A percentile compares a stretch with the other conserved stretches of the same genome.
These are phyloP conservation scores for Pollicipes pollicipes DNA, from an alignment of 1,140 invertebrate species.

Conservation along the genomic window DNA sequence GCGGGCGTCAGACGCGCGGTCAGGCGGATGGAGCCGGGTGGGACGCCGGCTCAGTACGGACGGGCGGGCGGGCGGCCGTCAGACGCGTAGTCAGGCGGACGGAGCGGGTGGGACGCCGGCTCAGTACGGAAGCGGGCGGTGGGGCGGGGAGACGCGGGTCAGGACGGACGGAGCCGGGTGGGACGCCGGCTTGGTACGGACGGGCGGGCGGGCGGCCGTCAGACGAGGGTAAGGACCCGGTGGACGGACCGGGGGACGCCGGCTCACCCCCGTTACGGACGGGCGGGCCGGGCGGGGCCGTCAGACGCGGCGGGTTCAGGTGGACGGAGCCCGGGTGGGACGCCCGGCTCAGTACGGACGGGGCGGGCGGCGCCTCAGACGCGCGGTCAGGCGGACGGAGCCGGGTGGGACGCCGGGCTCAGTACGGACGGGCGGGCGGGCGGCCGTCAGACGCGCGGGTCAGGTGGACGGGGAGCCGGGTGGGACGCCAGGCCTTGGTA, in stretches of 20 bases:
- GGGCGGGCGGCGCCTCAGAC: slow-evolving; percentile 64
- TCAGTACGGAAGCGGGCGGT: slow-evolving; percentile 63
- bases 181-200: no score
- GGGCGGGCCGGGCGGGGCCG: no score
- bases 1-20: slow-evolving; percentile 46
- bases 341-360: slow-evolving; percentile 75
- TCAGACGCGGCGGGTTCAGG: no score
- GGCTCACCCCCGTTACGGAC: no score
- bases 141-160: slow-evolving; percentile 80
- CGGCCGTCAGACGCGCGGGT: slow-evolving; percentile 75
- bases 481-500: slow-evolving; percentile 61
- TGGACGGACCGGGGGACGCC: no score
- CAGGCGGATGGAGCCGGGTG: slow-evolving; percentile 74
- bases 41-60: no score
- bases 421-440: slow-evolving; percentile 81
- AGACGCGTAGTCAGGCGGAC: slow-evolving; percentile 78
- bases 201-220: no score
- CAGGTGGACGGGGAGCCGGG: slow-evolving; percentile 57
- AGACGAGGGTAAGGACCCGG: no score
- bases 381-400: slow-evolving; percentile 71
- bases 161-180: slow-evolving; percentile 80
- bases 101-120: slow-evolving; percentile 75
- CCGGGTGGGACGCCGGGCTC: slow-evolving; percentile 83
- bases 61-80: no score
- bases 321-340: no score